Evolutionary conservation across 1,140 invertebrate species (phyloP), one percentile per base, ranked within the genome.

Genomic region (Leptinotarsa defecta): DNA sequence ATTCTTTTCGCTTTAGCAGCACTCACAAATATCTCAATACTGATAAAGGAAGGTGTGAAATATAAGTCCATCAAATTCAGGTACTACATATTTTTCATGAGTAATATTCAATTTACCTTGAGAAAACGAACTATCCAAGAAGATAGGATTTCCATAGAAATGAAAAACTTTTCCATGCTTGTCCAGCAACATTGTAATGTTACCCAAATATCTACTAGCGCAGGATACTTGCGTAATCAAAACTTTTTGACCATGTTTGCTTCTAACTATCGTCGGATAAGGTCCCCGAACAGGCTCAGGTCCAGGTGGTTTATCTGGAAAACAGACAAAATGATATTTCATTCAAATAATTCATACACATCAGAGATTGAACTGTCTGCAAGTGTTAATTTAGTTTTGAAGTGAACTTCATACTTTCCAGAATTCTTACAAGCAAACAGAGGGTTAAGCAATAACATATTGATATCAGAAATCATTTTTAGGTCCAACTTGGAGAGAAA

Each of bases 71-170:
- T 6, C 8, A 43, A 11, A 43, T 43, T 43, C 34, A 43, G 27
- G 1, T 43, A 43, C 8, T 3, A 43, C 8, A 43, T 11, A 43
- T 43, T 43, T 34, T 43, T 43, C 34, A 43, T 11, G 34, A 11
- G 8, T 43, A 11, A 43, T 43, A 8, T 11, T 11, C 8, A 43
- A 43, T 43, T 74, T 86, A 92, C 91, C 91, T 88, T 92, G 84
- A 3, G 89, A 84, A n/a, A 94, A 86, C 63, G 86, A 86, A 5
- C 83, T 77, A 71, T 91, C 89, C 77, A 96, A 84, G 73, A 94
- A 90, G 78, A 95, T 90, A 0, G 95, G 94, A 71, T 91, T 90
- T 17, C 94, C 94, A 19, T 88, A 86, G 88, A 90, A 94, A 57
- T 87, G 83, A 0, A 87, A 83, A 13, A 93, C 87, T 78, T 94